Conservation (phyloP, 2,888 invertebrate species). For the Piscicola geometra region DNA sequence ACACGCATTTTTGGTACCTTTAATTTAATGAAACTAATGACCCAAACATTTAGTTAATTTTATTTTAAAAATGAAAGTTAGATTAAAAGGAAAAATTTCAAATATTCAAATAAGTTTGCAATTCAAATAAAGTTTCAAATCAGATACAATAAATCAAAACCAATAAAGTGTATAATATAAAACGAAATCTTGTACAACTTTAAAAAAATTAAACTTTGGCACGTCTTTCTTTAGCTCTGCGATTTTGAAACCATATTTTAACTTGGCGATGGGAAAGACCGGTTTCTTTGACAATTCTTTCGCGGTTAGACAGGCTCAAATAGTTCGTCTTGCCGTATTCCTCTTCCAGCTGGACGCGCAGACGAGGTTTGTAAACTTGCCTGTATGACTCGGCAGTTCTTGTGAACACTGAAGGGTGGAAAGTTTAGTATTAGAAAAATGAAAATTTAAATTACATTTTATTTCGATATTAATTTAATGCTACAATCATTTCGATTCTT, state of each 20-base stretch:
- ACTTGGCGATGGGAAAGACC: conserved; percentile 11
- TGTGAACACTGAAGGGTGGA: background rate
- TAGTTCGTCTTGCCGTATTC: background rate
- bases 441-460: no score
- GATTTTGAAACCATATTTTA: conserved; percentile 10
- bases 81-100: no score
- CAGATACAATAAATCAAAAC: background rate
- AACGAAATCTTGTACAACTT: no score
- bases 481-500: no score
- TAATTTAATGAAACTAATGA: background rate
- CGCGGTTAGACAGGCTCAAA: background rate
- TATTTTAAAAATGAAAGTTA: background rate
- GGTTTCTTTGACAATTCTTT: conserved; percentile 6
- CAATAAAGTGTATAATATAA: no score
- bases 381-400: background rate
- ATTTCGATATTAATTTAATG: no score
- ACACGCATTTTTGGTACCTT: background rate
- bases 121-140: background rate
- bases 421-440: no score
- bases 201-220: background rate
- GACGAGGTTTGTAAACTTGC: background rate
- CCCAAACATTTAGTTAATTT: background rate
- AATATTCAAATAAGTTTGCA: no score
- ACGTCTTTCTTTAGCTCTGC: background rate
- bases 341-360: background rate